A percentile compares a stretch with the other conserved stretches of the same genome.
Evolutionary conservation across 2,888 invertebrate species (phyloP).

Genomic region (Sarcophaga carnaria): DNA sequence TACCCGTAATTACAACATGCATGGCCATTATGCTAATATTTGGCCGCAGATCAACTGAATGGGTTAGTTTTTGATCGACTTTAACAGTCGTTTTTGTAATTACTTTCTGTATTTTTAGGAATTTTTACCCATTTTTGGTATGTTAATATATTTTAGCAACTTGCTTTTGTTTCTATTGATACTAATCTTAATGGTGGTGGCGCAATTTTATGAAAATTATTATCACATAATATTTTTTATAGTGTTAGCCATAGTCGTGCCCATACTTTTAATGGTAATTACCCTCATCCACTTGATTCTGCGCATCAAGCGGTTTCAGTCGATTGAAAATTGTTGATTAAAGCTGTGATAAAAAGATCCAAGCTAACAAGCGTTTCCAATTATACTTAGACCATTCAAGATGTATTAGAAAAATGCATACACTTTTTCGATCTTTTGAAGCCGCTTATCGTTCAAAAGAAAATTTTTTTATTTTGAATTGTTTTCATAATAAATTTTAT

Average conservation of each 20-base stretch:
- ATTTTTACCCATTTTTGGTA: not conserved
- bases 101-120: not conserved
- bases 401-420: too few species aligned
- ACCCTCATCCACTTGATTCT: too few species aligned
- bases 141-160: constrained; percentile 5
- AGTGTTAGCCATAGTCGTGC: not conserved
- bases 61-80: not conserved
- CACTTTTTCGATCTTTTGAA: too few species aligned
- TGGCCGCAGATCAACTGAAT: not conserved
- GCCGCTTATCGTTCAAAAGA: too few species aligned
- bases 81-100: not conserved
- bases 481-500: not conserved
- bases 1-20: not conserved
- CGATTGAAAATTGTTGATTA: too few species aligned
- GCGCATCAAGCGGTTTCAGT: too few species aligned
- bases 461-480: not conserved
- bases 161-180: not conserved
- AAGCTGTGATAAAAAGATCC: too few species aligned
- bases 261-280: constrained; percentile 16
- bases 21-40: not conserved
- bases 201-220: not conserved
- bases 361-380: too few species aligned
- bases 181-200: not conserved
- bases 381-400: too few species aligned
- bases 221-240: not conserved